Percentiles rank a stretch among this genome's conserved stretches.
These are phyloP conservation scores for Bombus confusus DNA, from an alignment of 1,140 invertebrate genomes.

Conservation along the genomic window DNA sequence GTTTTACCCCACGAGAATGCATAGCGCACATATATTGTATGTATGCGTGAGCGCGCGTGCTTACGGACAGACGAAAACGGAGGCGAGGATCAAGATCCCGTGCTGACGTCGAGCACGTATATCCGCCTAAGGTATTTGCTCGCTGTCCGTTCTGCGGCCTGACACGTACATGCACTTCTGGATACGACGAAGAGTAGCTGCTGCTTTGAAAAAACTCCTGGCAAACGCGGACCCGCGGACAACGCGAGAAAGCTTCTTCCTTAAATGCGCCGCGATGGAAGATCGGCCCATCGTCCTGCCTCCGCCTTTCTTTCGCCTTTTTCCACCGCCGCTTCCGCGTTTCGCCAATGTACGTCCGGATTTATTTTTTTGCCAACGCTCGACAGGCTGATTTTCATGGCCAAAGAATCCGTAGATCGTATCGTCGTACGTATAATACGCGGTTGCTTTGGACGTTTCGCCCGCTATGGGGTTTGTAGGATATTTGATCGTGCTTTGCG, in stretches of 20 bases:
- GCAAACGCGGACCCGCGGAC: constrained; percentile 18
- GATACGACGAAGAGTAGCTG: constrained; percentile 41
- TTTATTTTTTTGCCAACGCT: constrained; percentile 14
- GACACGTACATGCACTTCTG: constrained; percentile 58
- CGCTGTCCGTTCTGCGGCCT: constrained; percentile 45
- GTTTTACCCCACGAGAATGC: neutral
- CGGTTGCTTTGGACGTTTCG: neutral
- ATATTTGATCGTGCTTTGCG: neutral
- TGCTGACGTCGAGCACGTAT: constrained; percentile 38
- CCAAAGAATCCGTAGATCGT: neutral
- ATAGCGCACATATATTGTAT: neutral
- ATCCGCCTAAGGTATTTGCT: constrained; percentile 58
- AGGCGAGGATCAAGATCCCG: constrained; percentile 43
- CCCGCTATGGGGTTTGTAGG: neutral
- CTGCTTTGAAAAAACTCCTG: constrained; percentile 49
- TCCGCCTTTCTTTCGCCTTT: neutral
- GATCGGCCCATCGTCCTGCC: neutral
- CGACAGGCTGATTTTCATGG: neutral
- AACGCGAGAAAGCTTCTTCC: constrained; percentile 57
- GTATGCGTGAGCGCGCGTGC: neutral
- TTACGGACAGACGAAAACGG: neutral
- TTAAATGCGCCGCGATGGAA: constrained; percentile 39
- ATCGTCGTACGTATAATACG: too few relatives aligned
- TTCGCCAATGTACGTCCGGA: neutral
- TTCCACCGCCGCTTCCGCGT: neutral